Base-by-base conservation (phyloP, 2,888 invertebrate species). In the Nymphalis c-album region DNA sequence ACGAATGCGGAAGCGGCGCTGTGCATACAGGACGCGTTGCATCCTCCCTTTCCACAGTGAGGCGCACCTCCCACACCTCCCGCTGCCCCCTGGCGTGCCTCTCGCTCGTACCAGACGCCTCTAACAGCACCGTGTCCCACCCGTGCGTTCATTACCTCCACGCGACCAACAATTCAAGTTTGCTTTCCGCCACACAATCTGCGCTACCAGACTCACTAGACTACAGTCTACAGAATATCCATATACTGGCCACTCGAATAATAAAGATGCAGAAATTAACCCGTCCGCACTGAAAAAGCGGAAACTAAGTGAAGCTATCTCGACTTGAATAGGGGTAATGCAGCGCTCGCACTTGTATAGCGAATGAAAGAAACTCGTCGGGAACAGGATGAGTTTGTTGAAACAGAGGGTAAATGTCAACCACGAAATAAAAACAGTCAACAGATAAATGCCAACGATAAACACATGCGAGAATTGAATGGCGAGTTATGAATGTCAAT, bases 261-360 rank as follows among this genome's bases (percentile, higher is more conserved):
- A 91, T 91, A 91, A 91, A 91, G 91, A 91, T 90, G 88, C 87
- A 91, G 87, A 85, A 92, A 92, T 92, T 91, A 91, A 89, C 88
- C 90, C 85, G 87, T 80, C 87, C 85, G 81, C 83, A 86, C 80
- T 87, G 85, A 87, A 90, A 88, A 90, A 91, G 86, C 86, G 88
- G 90, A 89, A 91, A 91, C 92, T 92, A 92, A 92, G 91, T 91
- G 91, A 91, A 90, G 88, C 91, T 89, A 91, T 92, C 91, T 91
- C 86, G 78, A 82, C 84, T 72, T 92, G 91, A 92, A 92, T 90
- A 78, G 89, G 82, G 86, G 86, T 91, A 90, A 91, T 90, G 88
- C 83, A 82, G 81, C 85, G 86, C 83, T 86, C 85, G 85, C 89
- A 90, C 90, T 90, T 82, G 84, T 85, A 85, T 75, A 78, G 76